A percentile compares a stretch with the other conserved stretches of the same genome.
Conservation (phyloP, 2,888 invertebrate species). For the Hedya salicella region DNA sequence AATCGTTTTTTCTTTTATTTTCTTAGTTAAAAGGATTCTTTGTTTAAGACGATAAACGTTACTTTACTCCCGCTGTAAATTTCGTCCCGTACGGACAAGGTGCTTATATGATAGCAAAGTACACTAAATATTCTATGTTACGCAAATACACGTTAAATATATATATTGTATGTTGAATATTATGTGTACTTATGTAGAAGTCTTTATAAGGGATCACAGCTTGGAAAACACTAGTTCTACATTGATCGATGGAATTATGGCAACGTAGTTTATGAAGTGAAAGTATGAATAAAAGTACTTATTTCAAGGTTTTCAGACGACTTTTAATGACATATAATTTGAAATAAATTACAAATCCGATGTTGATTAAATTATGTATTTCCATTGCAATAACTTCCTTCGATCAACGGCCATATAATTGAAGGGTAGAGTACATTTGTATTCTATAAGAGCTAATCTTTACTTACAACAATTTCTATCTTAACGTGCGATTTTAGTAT, state of each 20-base stretch:
- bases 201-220: constrained; percentile 85
- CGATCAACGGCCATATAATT: constrained; percentile 49
- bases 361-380: not conserved
- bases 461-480: constrained; percentile 25
- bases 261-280: not conserved
- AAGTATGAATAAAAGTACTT: too few relatives aligned
- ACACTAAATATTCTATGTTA: constrained; percentile 39
- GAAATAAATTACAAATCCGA: too few relatives aligned
- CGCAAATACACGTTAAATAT: constrained; percentile 41
- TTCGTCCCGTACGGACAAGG: constrained; percentile 14
- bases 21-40: not conserved
- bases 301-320: too few relatives aligned
- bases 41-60: constrained; percentile 2
- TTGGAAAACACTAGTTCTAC: constrained; percentile 81
- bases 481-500: constrained; percentile 21
- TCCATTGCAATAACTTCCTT: constrained; percentile 43
- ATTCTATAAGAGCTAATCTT: constrained; percentile 32
- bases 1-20: not conserved
- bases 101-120: constrained; percentile 28
- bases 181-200: constrained; percentile 80
- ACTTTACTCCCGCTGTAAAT: not conserved
- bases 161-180: constrained; percentile 52
- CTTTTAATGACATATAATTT: too few relatives aligned
- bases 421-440: constrained; percentile 49
- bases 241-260: constrained; percentile 62